Percentiles rank a stretch among this genome's conserved stretches.
phyloP scores from a whole-genome alignment of 1,140 invertebrate species.

The Matsumurasca onukii region DNA sequence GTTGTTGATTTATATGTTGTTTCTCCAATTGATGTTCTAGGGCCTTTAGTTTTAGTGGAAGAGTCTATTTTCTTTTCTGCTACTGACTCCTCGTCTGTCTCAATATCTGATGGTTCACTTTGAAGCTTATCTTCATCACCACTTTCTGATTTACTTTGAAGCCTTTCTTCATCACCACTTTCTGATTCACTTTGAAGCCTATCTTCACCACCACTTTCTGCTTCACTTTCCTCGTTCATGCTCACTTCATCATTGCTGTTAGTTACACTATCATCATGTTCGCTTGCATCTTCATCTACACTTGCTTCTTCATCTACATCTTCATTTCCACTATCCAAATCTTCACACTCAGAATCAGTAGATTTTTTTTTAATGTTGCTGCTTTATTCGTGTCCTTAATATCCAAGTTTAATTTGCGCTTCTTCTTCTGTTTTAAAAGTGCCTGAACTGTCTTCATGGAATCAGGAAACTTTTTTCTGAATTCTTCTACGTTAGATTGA shows the following conservation, averaged over 20 bases:
- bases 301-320: constrained; percentile 34
- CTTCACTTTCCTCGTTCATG: background rate
- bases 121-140: background rate
- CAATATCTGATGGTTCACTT: background rate
- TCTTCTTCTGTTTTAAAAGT: constrained; percentile 31
- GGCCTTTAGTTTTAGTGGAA: background rate
- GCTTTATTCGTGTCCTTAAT: background rate
- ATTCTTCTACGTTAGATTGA: background rate
- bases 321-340: constrained; percentile 39
- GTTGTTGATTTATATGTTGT: background rate
- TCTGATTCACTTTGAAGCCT: background rate
- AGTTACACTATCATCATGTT: constrained; percentile 13
- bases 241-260: background rate
- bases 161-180: background rate
- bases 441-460: constrained; percentile 43
- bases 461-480: constrained; percentile 33
- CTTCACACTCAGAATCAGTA: constrained; percentile 38
- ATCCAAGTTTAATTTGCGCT: constrained; percentile 30
- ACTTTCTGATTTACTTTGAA: background rate
- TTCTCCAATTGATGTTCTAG: background rate
- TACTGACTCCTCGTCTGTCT: background rate
- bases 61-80: background rate
- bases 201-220: background rate
- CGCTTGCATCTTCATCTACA: background rate
- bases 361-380: background rate